Evolutionary conservation across 2,797 vertebrate species (phyloP).

Genomic region (Epinephelus coioides): DNA sequence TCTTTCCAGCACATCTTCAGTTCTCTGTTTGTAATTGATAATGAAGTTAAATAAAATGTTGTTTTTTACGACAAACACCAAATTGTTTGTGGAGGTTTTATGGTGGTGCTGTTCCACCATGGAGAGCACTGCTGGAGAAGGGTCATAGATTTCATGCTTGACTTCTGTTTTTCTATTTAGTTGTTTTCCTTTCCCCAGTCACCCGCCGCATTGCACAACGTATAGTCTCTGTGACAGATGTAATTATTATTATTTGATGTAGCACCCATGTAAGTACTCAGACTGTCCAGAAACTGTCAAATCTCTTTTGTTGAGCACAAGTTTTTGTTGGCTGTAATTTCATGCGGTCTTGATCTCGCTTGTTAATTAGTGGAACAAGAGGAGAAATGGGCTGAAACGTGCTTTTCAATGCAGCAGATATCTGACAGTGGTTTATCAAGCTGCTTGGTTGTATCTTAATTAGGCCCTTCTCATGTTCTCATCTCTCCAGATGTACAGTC

Average conservation of each 20-base stretch:
- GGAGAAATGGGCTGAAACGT: slow-evolving; percentile 87
- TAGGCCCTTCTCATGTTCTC: slow-evolving; percentile 60
- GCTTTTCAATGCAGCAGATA: slow-evolving; percentile 89
- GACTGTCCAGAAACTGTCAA: slow-evolving; percentile 89
- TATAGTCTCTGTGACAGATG: slow-evolving; percentile 70
- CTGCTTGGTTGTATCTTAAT: slow-evolving; percentile 90
- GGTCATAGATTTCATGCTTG: slow-evolving; percentile 70
- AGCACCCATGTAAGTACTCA: slow-evolving; percentile 54
- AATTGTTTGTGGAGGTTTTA: neutral
- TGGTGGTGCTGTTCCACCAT: slow-evolving; percentile 37
- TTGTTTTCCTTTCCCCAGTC: slow-evolving; percentile 61
- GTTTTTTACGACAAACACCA: neutral
- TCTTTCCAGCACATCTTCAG: neutral
- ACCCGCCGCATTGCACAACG: slow-evolving; percentile 34
- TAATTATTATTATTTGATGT: slow-evolving; percentile 83
- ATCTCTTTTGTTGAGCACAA: slow-evolving; percentile 81
- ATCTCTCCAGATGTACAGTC: slow-evolving; percentile 42
- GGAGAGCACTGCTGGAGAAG: slow-evolving; percentile 49
- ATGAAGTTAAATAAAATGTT: neutral
- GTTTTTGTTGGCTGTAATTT: slow-evolving; percentile 88
- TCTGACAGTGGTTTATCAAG: slow-evolving; percentile 89
- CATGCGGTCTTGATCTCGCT: slow-evolving; percentile 89
- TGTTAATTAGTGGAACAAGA: slow-evolving; percentile 92
- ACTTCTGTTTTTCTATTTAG: slow-evolving; percentile 53
- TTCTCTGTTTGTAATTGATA: neutral